Percentiles rank a stretch among this genome's conserved stretches.
phyloP scores from a whole-genome alignment of 2,888 invertebrate species.

The Cremastinae sp. region DNA sequence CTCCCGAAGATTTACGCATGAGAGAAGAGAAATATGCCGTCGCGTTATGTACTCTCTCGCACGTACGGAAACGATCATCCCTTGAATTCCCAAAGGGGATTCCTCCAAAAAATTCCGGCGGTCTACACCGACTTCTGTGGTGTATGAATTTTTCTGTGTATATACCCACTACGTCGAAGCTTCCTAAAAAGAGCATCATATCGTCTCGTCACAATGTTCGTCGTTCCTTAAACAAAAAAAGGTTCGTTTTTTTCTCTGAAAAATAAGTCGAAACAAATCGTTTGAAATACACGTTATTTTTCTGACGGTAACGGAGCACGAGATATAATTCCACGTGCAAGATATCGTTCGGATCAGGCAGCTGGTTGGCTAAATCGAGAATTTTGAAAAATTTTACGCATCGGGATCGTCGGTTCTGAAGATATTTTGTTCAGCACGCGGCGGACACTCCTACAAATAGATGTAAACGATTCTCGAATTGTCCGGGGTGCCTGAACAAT shows the following conservation, averaged over 20 bases:
- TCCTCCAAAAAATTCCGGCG: conserved; percentile 49
- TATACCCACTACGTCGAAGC: neutral
- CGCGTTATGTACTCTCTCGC: conserved; percentile 29
- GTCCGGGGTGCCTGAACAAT: conserved; percentile 23
- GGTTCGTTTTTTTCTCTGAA: neutral
- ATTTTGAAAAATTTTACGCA: neutral
- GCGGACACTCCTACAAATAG: conserved; percentile 16
- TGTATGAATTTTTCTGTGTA: conserved; percentile 18
- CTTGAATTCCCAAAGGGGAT: conserved; percentile 52
- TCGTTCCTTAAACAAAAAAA: neutral
- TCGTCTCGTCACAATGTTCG: conserved; percentile 5
- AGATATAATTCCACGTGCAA: too few species aligned
- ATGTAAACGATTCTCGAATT: conserved; percentile 40
- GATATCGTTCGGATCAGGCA: neutral
- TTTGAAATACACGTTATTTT: neutral
- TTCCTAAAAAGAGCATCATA: neutral
- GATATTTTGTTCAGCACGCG: conserved; percentile 48
- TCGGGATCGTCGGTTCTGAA: neutral
- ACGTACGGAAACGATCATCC: conserved; percentile 40
- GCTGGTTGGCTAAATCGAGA: neutral
- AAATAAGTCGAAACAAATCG: conserved; percentile 8
- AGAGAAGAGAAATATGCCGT: conserved; percentile 30
- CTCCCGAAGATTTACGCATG: conserved; percentile 45
- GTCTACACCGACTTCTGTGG: conserved; percentile 49
- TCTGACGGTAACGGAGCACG: too few species aligned